A percentile compares a stretch with the other conserved stretches of the same genome.
These are phyloP conservation scores for Mustela lutreola DNA, from an alignment of 2,113 vertebrate genomes.

Conservation along the genomic window DNA sequence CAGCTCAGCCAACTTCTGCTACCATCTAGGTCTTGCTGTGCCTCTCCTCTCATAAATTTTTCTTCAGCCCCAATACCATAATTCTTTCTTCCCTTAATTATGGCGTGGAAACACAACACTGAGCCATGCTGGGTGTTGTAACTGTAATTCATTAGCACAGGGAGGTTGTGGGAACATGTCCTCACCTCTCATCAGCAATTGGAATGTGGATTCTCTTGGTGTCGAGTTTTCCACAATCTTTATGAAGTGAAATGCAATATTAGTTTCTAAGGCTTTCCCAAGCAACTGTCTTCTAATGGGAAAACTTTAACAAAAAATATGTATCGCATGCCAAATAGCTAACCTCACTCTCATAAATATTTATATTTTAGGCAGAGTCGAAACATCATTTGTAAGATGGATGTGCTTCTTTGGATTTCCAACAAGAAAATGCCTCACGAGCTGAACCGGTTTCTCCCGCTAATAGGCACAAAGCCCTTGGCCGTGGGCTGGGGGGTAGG, in stretches of 20 bases:
- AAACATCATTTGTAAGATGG: slow-evolving; percentile 79
- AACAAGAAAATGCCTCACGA: slow-evolving; percentile 59
- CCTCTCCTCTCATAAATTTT: background rate
- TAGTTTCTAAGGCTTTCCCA: slow-evolving; percentile 77
- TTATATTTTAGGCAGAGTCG: slow-evolving; percentile 73
- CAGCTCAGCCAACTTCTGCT: background rate
- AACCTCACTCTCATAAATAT: slow-evolving; percentile 82
- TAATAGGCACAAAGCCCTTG: slow-evolving; percentile 9
- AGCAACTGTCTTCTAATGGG: slow-evolving; percentile 79
- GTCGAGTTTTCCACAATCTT: slow-evolving; percentile 66
- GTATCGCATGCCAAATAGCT: slow-evolving; percentile 74
- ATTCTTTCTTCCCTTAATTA: slow-evolving; percentile 10
- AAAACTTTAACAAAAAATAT: slow-evolving; percentile 79
- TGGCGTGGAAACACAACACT: background rate
- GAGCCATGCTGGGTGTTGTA: background rate
- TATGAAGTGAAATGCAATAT: slow-evolving; percentile 66
- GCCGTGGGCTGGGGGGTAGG: background rate
- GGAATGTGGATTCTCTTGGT: slow-evolving; percentile 63
- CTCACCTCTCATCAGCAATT: slow-evolving; percentile 62
- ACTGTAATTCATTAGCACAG: slow-evolving; percentile 54
- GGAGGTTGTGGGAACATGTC: slow-evolving; percentile 63
- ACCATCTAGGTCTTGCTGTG: background rate
- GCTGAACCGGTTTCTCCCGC: background rate
- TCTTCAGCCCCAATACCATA: background rate
- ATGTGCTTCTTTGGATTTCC: slow-evolving; percentile 72